phyloP scores from a whole-genome alignment of 2,113 vertebrate genomes.

The Bos indicus region DNA sequence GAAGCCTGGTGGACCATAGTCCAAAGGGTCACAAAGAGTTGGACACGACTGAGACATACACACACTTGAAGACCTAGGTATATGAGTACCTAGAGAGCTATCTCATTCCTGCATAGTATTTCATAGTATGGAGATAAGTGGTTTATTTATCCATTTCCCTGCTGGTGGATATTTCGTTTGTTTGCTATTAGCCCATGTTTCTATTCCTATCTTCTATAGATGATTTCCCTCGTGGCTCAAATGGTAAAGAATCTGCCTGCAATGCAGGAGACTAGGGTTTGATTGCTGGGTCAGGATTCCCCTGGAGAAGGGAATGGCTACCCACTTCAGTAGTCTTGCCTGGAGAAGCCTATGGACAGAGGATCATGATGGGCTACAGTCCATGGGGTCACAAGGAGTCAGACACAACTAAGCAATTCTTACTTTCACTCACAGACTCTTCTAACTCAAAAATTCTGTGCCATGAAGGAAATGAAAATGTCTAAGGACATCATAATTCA shows the following conservation, averaged over 20 bases:
- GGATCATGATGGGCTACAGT: background rate
- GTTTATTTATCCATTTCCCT: background rate
- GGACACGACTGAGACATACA: background rate
- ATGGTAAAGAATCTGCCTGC: background rate
- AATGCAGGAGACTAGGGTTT: background rate
- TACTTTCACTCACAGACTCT: background rate
- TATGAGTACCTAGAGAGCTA: background rate
- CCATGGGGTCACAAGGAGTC: background rate
- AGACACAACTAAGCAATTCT: background rate
- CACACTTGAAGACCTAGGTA: background rate
- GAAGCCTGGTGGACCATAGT: background rate
- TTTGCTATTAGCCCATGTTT: background rate
- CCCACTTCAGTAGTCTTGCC: background rate
- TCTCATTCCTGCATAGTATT: background rate
- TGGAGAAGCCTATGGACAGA: background rate
- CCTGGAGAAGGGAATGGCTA: background rate
- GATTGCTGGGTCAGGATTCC: background rate
- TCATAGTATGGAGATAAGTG: background rate
- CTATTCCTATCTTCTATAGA: background rate
- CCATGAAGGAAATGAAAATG: background rate
- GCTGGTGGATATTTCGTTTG: background rate
- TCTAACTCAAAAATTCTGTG: background rate
- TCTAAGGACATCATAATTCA: background rate
- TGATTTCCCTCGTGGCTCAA: background rate
- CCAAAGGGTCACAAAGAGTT: background rate